phyloP scores from a whole-genome alignment of 2,888 invertebrate species.

The Sepioteuthis lessoniana region DNA sequence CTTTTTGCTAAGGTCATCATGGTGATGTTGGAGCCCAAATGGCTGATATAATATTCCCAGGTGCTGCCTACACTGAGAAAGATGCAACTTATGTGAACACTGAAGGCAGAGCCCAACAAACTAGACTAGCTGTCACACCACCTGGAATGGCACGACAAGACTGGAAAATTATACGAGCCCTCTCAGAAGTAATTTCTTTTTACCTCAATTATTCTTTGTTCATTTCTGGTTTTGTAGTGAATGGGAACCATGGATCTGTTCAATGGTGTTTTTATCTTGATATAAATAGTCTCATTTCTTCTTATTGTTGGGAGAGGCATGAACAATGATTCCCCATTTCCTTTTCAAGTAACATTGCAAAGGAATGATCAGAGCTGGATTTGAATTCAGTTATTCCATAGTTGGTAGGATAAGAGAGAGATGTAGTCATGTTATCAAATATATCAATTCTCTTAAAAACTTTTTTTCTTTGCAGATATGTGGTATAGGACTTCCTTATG shows the following conservation, averaged over 20 bases:
- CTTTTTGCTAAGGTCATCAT: constrained; percentile 85
- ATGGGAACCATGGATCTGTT: no score
- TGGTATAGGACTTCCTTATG: constrained; percentile 87
- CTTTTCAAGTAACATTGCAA: no score
- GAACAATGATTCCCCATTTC: no score
- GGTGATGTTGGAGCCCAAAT: constrained; percentile 94
- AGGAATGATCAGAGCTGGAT: no score
- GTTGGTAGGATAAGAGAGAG: no score
- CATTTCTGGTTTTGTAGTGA: no score
- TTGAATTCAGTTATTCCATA: no score
- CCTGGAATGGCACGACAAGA: constrained; percentile 95
- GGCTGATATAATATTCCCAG: constrained; percentile 93
- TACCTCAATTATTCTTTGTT: neutral
- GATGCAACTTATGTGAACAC: constrained; percentile 97
- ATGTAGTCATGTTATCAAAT: no score
- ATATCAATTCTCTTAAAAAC: no score
- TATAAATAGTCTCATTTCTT: no score
- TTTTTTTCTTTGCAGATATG: constrained; percentile 76
- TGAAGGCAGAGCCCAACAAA: constrained; percentile 96
- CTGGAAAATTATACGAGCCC: constrained; percentile 98
- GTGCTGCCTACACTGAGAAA: constrained; percentile 99
- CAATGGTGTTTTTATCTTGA: no score
- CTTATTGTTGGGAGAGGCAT: no score
- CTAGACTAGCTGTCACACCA: constrained; percentile 88
- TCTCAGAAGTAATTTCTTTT: constrained; percentile 85